Base-by-base conservation (phyloP, 2,113 vertebrate genomes). In the Acanthisitta chloris region DNA sequence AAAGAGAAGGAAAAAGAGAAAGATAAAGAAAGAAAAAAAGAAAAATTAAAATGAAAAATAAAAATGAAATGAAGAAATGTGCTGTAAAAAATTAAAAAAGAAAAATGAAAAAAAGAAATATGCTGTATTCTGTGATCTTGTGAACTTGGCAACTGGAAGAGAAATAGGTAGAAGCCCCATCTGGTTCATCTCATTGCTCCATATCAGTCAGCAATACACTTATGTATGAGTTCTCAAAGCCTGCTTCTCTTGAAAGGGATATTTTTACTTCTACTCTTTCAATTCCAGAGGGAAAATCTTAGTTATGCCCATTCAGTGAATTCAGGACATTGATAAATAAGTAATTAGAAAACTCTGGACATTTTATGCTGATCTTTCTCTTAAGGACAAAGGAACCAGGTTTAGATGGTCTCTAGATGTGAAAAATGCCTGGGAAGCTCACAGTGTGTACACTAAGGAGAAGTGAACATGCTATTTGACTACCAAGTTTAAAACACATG, bases 1-100 rank as follows among this genome's bases (percentile, higher is more conserved):
- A 16, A 12, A 17, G 2, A 23, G 4, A 52, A 42, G 23, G 2
- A 24, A 6, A 8, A 40, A 8, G 5, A 6, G 14, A 4, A 8
- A 7, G 7, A 26, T 2, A n/a, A 8, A 8, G 4, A 28, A 21
- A 20, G 26, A 67, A 2, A 5, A 13, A 33, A 45, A 10, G 2
- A 49, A 55, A 33, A 17, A 33, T 13, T 4, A 45, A 7, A 14
- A 18, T 9, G 4, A 36, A 20, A 18, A 33, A 52, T 4, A 3
- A 26, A 65, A 7, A 3, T 13, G 2, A 42, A 48, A 34, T 20
- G 0, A 14, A 20, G 14, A 3, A 19, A n/a, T n/a, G n/a, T n/a
- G n/a, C n/a, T n/a, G n/a, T n/a, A 13, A 12, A 3, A 19, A 6
- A 23, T n/a, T n/a, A 2, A 26, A 8, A 48, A 29, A 28, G 2